Percentiles rank a stretch among this genome's conserved stretches.
phyloP scores from a whole-genome alignment of 2,888 invertebrate species.

The Apotomis capreana region DNA sequence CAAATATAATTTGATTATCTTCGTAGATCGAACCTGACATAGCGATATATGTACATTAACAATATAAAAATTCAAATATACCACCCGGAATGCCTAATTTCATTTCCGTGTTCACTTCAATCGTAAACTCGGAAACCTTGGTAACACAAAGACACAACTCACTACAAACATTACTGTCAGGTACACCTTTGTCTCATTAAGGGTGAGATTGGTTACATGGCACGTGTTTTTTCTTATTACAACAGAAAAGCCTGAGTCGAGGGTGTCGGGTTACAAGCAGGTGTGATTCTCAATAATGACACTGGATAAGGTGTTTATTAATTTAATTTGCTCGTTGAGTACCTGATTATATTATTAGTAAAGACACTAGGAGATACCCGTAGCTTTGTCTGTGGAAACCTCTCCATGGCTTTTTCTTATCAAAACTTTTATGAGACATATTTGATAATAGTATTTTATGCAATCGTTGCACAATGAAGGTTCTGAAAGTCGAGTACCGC shows the following conservation, averaged over 20 bases:
- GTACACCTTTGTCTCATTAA: slow-evolving; percentile 14
- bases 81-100: slow-evolving; percentile 68
- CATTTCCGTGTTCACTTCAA: slow-evolving; percentile 36
- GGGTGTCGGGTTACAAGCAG: slow-evolving; percentile 45
- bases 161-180: background rate
- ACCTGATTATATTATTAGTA: background rate
- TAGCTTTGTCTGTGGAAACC: too few species aligned
- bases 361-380: too few species aligned
- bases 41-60: too few species aligned
- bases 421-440: too few species aligned
- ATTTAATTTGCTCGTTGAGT: slow-evolving; percentile 25
- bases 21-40: too few species aligned
- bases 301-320: slow-evolving; percentile 40
- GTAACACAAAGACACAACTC: slow-evolving; percentile 1
- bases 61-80: slow-evolving; percentile 42
- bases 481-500: too few species aligned
- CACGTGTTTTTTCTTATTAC: slow-evolving; percentile 40
- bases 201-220: slow-evolving; percentile 13
- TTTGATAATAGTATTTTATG: too few species aligned
- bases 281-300: slow-evolving; percentile 45
- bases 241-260: slow-evolving; percentile 33
- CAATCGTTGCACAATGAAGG: too few species aligned
- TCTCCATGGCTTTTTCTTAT: too few species aligned
- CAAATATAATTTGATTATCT: too few species aligned
- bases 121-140: slow-evolving; percentile 11